A percentile compares a stretch with the other conserved stretches of the same genome.
phyloP scores from a whole-genome alignment of 2,888 invertebrate species.

The Cetonia aurata region DNA sequence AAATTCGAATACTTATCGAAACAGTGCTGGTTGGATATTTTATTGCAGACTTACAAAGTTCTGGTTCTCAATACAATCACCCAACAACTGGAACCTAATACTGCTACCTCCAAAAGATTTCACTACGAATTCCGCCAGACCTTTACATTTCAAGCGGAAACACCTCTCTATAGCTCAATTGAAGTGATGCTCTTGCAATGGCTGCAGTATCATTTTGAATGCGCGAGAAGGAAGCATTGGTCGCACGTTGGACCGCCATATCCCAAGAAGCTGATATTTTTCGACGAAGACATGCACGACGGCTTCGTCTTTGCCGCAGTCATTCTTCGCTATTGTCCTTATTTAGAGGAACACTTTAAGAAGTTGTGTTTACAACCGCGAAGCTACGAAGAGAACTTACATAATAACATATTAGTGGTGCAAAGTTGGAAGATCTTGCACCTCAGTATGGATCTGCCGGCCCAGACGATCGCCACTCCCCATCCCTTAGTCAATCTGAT shows the following conservation, averaged over 20 bases:
- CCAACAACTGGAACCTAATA: background rate
- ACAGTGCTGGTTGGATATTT: conserved; percentile 9
- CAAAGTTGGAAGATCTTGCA: conserved; percentile 24
- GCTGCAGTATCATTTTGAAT: conserved; percentile 8
- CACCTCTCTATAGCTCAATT: background rate
- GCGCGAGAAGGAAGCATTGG: background rate
- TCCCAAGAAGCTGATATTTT: background rate
- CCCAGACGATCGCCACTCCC: background rate
- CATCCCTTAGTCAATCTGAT: conserved; percentile 16
- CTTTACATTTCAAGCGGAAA: background rate
- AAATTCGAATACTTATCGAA: conserved; percentile 1
- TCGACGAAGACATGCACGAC: conserved; percentile 3
- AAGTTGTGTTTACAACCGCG: conserved; percentile 10
- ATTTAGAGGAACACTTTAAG: conserved; percentile 19
- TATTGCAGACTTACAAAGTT: conserved; percentile 14
- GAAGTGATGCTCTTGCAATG: conserved; percentile 7
- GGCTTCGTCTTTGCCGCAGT: conserved; percentile 36
- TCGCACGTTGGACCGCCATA: no score
- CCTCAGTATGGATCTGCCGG: conserved; percentile 19
- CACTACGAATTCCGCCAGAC: background rate
- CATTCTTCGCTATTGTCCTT: conserved; percentile 33
- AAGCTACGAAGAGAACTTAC: conserved; percentile 7
- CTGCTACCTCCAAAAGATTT: background rate
- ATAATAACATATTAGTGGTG: conserved; percentile 19
- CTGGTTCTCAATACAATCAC: background rate